Percentiles rank a stretch among this genome's conserved stretches.
Evolutionary conservation across 1,140 invertebrate species (phyloP).

Genomic region (Macrotrachela quadricornifera): DNA sequence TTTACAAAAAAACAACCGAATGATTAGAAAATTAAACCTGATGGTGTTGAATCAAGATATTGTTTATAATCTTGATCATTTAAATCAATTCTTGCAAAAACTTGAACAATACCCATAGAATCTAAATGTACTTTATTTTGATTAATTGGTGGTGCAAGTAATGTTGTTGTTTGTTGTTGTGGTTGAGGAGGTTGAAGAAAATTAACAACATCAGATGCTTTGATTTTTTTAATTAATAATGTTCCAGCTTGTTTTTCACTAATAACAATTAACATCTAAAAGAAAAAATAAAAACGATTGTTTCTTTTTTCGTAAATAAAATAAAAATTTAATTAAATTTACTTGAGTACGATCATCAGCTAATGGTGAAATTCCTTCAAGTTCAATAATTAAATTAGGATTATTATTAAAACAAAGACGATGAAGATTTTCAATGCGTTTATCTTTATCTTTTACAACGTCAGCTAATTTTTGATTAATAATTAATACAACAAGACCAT

Average conservation of each 20-base stretch:
- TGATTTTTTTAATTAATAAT: conserved; percentile 22
- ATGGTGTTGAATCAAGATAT: conserved; percentile 65
- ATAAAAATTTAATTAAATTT: neutral
- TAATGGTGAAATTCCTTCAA: conserved; percentile 50
- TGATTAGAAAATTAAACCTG: no score
- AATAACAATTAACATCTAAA: conserved; percentile 50
- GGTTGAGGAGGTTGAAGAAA: conserved; percentile 26
- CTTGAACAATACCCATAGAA: conserved; percentile 28
- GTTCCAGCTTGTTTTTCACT: no score
- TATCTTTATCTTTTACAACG: conserved; percentile 47
- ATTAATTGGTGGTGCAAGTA: conserved; percentile 1
- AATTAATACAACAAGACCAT: conserved; percentile 57
- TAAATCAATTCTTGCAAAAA: conserved; percentile 22
- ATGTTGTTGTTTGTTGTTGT: conserved; percentile 42
- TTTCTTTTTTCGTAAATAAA: neutral
- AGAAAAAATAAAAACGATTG: conserved; percentile 18
- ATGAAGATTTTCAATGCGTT: conserved; percentile 53
- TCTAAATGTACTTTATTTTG: conserved; percentile 44
- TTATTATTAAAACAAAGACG: conserved; percentile 26
- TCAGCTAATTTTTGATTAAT: conserved; percentile 57
- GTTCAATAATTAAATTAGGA: conserved; percentile 50
- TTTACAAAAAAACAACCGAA: no score
- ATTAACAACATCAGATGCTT: conserved; percentile 52
- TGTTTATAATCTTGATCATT: conserved; percentile 46
- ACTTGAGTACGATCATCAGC: conserved; percentile 42